Evolutionary conservation across 2,797 vertebrate genomes (phyloP), one percentile per base, ranked within the genome.

Genomic region (Pelobates cultripes): DNA sequence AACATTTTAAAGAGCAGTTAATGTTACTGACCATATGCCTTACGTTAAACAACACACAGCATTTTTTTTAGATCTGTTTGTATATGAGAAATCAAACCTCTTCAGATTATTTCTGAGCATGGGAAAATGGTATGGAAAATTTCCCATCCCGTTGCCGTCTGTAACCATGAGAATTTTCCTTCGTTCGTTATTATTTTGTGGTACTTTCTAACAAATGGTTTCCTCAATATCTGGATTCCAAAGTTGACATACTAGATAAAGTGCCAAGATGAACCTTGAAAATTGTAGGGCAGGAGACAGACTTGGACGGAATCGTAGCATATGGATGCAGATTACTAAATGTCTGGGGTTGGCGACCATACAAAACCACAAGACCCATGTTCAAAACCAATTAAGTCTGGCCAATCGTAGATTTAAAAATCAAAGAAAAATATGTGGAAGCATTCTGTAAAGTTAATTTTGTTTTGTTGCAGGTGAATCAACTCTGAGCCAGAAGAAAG

Each of bases 61-160:
- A 51, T 6, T 40, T 14, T 28, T 64, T 57, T 51, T 43, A 57
- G 9, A 55, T 71, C 60, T 77, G 17, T 69, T 10, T 80, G 68
- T 51, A 74, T 74, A 64, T 81, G 80, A 55, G 74, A 82, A 82
- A 77, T 82, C 15, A 43, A 82, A 77, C 51, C n/a, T 67, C 44
- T 80, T 47, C 28, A 40, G n/a, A 70, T 7, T 51, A 64, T 69
- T 72, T 82, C 70, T 73, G 70, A 42, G 61, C 80, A 77, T 82
- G 80, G 80, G 80, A 82, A 82, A 82, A 77, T 82, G 47, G 69
- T 82, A 77, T 73, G 75, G 75, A 77, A 77, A 73, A 44, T n/a
- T 71, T 77, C 69, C 75, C 75, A 82, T 47, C 60, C 74, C 67
- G 66, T 72, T 70, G 68, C 47, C 45, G 14, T 57, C 47, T 76